Evolutionary conservation across 2,888 invertebrate species (phyloP).

Genomic region (Pristionchus maxplancki): DNA sequence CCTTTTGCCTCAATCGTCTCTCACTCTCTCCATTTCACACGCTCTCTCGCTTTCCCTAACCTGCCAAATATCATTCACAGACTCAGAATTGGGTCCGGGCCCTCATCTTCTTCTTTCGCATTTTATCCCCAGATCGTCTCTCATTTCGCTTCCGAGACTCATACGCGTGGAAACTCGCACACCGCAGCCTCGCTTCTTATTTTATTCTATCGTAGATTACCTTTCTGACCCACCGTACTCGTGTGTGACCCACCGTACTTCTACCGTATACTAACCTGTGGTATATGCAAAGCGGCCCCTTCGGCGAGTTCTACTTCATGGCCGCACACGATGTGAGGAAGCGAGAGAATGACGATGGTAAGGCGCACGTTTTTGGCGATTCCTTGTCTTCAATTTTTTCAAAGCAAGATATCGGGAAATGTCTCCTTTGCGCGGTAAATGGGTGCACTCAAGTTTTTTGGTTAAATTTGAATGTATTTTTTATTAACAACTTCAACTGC

Average conservation of each 20-base stretch:
- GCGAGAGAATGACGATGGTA: neutral
- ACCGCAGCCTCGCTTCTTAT: neutral
- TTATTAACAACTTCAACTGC: too few relatives aligned
- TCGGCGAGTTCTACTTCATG: slow-evolving; percentile 66
- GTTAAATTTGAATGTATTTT: too few relatives aligned
- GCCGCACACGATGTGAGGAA: slow-evolving; percentile 51
- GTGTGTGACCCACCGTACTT: too few relatives aligned
- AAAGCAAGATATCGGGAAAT: too few relatives aligned
- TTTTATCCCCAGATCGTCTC: neutral
- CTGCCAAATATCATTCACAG: neutral
- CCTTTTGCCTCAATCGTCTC: neutral
- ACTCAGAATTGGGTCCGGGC: neutral
- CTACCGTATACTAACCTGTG: neutral
- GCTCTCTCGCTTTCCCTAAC: neutral
- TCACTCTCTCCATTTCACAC: neutral
- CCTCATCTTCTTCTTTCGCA: neutral
- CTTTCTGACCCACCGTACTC: neutral
- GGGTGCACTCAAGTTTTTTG: too few relatives aligned
- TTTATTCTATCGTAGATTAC: neutral
- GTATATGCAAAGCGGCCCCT: slow-evolving; percentile 53
- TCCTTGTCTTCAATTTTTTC: too few relatives aligned
- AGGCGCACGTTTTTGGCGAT: neutral
- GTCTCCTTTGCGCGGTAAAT: too few relatives aligned
- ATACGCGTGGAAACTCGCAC: neutral
- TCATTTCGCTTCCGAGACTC: neutral